Percentiles rank a stretch among this genome's conserved stretches.
These are phyloP conservation scores for Nettapus auritus DNA, from an alignment of 2,113 vertebrate species.

Conservation along the genomic window DNA sequence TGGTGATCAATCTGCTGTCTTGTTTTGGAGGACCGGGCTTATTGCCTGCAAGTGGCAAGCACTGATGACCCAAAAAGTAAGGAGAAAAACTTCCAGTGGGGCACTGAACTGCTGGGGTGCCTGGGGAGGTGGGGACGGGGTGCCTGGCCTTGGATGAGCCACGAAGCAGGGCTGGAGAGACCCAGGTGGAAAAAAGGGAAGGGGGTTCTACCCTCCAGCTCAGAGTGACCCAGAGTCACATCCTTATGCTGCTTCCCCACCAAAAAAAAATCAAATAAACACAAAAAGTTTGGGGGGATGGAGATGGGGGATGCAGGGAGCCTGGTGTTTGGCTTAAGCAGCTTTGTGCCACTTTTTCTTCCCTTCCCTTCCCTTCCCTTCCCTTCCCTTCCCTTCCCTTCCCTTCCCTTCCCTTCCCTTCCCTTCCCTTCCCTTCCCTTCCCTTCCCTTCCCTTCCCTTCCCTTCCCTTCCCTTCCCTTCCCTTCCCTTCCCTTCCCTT, in stretches of 20 bases:
- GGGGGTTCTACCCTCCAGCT: neutral
- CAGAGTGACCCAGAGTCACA: neutral
- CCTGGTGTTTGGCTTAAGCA: neutral
- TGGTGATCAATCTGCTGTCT: neutral
- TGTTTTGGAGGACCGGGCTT: neutral
- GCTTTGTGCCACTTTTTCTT: neutral
- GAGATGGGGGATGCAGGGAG: neutral
- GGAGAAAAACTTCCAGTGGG: neutral
- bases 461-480: too few species aligned
- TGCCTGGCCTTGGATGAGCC: neutral
- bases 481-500: too few species aligned
- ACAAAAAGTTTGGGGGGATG: neutral
- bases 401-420: too few species aligned
- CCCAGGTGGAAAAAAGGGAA: neutral
- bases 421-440: too few species aligned
- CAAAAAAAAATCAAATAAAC: neutral
- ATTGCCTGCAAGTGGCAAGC: slow-evolving; percentile 8
- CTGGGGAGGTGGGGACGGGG: neutral
- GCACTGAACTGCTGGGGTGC: neutral
- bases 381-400: too few species aligned
- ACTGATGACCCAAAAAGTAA: slow-evolving; percentile 31
- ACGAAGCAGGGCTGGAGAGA: neutral
- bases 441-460: too few species aligned
- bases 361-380: too few species aligned
- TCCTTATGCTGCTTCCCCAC: neutral